Conservation (phyloP, 2,888 invertebrate genomes). For the Cheilosia variabilis region DNA sequence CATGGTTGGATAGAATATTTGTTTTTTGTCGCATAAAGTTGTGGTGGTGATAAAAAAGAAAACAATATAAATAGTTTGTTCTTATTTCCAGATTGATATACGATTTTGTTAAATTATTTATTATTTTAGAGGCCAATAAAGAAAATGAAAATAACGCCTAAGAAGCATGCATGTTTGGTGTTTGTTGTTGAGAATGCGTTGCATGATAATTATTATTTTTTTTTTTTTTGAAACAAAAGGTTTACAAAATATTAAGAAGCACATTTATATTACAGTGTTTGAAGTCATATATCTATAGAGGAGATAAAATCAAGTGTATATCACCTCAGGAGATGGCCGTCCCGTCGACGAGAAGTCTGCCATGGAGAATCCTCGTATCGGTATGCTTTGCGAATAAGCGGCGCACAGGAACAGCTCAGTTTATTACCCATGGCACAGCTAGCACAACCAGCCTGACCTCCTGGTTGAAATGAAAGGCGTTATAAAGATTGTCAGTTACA, state of each 20-base stretch:
- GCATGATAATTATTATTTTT: neutral
- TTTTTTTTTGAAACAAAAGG: too few relatives aligned
- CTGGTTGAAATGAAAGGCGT: slow-evolving; percentile 73
- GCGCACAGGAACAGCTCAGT: slow-evolving; percentile 98
- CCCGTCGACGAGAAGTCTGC: slow-evolving; percentile 93
- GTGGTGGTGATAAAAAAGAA: slow-evolving; percentile 63
- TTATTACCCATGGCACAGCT: slow-evolving; percentile 97
- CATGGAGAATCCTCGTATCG: slow-evolving; percentile 98
- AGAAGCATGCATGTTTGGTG: slow-evolving; percentile 15
- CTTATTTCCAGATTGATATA: slow-evolving; percentile 49
- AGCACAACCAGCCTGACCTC: slow-evolving; percentile 84
- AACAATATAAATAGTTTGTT: slow-evolving; percentile 38
- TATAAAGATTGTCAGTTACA: neutral
- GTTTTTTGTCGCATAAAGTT: slow-evolving; percentile 59
- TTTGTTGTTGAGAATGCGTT: slow-evolving; percentile 15
- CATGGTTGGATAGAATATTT: slow-evolving; percentile 39
- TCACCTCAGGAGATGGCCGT: slow-evolving; percentile 94
- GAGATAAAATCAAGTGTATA: neutral
- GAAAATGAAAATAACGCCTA: slow-evolving; percentile 12
- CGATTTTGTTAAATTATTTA: slow-evolving; percentile 8
- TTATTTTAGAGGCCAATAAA: slow-evolving; percentile 45
- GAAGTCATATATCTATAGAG: neutral
- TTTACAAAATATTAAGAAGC: too few relatives aligned
- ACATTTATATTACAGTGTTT: too few relatives aligned
- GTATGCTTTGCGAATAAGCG: slow-evolving; percentile 97